Conservation (phyloP, 2,113 vertebrate genomes). For the Neolamprologus ventralis region DNA sequence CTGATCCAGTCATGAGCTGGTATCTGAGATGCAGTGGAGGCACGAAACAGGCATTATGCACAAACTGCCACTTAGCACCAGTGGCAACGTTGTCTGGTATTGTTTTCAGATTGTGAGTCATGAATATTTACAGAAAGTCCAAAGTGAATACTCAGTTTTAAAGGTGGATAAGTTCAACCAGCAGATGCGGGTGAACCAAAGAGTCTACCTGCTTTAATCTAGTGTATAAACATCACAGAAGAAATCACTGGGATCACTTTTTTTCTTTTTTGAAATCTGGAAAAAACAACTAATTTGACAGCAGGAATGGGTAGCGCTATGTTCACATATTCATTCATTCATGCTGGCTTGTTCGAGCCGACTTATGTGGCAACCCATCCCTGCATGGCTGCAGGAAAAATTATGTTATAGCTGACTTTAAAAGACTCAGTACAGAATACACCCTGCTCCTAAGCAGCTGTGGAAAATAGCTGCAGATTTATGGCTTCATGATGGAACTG, state of each 20-base stretch:
- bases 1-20: conserved; percentile 80
- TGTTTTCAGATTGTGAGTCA: not conserved
- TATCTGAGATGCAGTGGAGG: conserved; percentile 53
- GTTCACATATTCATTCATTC: not conserved
- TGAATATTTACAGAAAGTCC: not conserved
- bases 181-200: not conserved
- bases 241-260: not conserved
- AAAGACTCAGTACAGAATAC: not conserved
- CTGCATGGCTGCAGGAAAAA: not conserved
- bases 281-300: not conserved
- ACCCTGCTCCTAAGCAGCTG: not conserved
- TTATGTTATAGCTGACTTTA: not conserved
- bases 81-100: not conserved
- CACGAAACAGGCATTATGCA: not conserved
- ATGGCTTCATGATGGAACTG: not conserved
- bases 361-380: not conserved
- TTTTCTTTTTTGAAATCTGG: not conserved
- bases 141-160: not conserved
- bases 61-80: not conserved
- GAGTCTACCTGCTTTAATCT: not conserved
- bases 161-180: not conserved
- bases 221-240: not conserved
- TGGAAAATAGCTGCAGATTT: not conserved
- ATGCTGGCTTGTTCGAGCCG: not conserved
- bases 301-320: not conserved